Evolutionary conservation across 2,888 invertebrate genomes (phyloP).

Genomic region (Cataglyphis rosenhaueri): DNA sequence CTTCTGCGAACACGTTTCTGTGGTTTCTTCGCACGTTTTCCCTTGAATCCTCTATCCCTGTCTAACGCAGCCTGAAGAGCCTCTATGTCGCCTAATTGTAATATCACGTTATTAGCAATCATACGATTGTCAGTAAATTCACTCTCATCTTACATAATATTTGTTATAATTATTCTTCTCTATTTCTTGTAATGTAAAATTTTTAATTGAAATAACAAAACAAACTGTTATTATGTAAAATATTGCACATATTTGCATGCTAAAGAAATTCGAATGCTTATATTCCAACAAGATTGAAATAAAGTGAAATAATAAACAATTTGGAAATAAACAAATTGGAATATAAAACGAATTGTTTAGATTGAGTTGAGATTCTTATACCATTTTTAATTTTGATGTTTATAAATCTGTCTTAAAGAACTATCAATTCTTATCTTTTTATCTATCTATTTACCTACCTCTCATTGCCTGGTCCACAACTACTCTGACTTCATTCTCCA

Average conservation of each 20-base stretch:
- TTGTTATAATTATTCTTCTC: background rate
- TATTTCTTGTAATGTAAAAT: background rate
- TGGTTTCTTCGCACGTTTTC: constrained; percentile 92
- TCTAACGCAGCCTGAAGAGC: constrained; percentile 90
- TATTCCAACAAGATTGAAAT: background rate
- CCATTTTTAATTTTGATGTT: background rate
- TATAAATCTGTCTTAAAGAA: background rate
- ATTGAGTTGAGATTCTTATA: background rate
- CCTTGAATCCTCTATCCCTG: constrained; percentile 90
- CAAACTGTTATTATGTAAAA: background rate
- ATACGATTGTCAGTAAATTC: background rate
- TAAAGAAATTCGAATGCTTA: background rate
- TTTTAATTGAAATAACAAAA: background rate
- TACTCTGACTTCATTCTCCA: constrained; percentile 93
- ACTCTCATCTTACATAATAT: background rate
- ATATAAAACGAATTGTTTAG: background rate
- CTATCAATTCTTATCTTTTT: background rate
- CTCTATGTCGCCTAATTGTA: constrained; percentile 86
- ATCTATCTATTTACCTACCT: constrained; percentile 77
- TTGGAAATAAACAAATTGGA: background rate
- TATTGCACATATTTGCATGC: background rate
- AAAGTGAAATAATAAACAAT: background rate
- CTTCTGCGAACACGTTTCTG: constrained; percentile 92
- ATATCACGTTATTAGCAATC: background rate
- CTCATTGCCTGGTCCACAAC: constrained; percentile 93